Percentiles rank a stretch among this genome's conserved stretches.
Conservation (phyloP, 2,797 vertebrate species). For the Chiloscyllium punctatum region DNA sequence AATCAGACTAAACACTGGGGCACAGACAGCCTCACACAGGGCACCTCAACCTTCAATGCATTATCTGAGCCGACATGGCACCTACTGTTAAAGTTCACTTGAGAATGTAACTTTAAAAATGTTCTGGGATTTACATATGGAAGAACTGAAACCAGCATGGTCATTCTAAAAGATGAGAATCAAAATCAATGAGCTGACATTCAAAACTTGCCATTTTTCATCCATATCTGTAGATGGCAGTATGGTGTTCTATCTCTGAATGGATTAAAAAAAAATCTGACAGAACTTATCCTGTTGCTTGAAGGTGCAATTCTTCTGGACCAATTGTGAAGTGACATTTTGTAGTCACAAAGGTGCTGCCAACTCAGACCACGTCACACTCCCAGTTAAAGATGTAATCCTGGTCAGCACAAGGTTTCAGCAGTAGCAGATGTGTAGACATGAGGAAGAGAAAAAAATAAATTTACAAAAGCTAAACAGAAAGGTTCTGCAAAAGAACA, state of each 20-base stretch:
- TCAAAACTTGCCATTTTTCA: neutral
- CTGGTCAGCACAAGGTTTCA: neutral
- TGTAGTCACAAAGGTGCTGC: neutral
- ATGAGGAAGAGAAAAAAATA: neutral
- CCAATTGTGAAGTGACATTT: neutral
- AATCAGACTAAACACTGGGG: no score
- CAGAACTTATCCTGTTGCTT: neutral
- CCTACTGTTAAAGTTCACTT: no score
- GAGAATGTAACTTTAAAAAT: no score
- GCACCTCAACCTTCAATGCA: no score
- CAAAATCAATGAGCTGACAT: neutral
- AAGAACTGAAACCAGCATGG: no score
- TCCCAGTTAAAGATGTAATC: neutral
- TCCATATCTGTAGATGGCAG: constrained; percentile 29
- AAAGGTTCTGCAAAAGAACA: neutral
- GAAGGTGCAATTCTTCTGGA: neutral
- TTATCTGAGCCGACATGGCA: no score
- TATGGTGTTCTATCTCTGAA: constrained; percentile 21
- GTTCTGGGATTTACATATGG: no score
- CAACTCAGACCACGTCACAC: neutral
- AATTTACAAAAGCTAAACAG: neutral
- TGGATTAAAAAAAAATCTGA: neutral
- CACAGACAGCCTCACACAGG: no score
- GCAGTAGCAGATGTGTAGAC: neutral
- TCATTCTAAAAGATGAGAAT: neutral